These are phyloP conservation scores for Ditula angustiorana DNA, from an alignment of 2,888 invertebrate species.

Conservation along the genomic window DNA sequence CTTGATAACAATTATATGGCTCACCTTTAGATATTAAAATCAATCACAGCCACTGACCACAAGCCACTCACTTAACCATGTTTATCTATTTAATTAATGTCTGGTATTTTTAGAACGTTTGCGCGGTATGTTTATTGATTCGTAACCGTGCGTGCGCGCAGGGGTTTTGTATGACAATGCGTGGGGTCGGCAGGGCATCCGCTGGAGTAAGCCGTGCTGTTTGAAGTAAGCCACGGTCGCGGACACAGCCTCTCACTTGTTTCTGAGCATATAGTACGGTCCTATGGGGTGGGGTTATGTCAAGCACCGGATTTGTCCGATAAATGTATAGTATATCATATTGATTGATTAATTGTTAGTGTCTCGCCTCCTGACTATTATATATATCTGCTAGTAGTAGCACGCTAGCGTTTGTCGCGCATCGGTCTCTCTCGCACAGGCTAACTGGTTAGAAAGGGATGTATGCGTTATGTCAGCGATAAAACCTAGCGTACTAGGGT, in stretches of 20 bases:
- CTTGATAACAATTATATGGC: background rate
- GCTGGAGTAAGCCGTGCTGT: constrained; percentile 60
- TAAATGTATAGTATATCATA: background rate
- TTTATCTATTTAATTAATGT: background rate
- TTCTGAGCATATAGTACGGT: constrained; percentile 45
- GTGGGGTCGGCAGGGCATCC: constrained; percentile 70
- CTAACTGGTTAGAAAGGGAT: too few relatives aligned
- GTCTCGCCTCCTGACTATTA: too few relatives aligned
- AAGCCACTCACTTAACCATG: constrained; percentile 10
- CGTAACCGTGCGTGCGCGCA: constrained; percentile 52
- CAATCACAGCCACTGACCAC: constrained; percentile 7
- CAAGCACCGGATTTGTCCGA: background rate
- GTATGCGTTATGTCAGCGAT: too few relatives aligned
- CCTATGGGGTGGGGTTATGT: constrained; percentile 16
- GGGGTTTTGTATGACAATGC: constrained; percentile 73
- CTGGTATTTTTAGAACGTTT: background rate
- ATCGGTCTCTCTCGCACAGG: too few relatives aligned
- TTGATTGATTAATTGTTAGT: too few relatives aligned
- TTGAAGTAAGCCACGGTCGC: constrained; percentile 71
- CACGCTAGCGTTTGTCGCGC: too few relatives aligned
- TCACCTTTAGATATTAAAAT: background rate
- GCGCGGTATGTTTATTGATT: constrained; percentile 23
- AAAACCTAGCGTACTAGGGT: too few relatives aligned
- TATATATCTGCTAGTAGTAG: too few relatives aligned
- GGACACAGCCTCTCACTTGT: constrained; percentile 75